These are phyloP conservation scores for Brachionus plicatilis DNA, from an alignment of 1,140 invertebrate genomes.

Conservation along the genomic window DNA sequence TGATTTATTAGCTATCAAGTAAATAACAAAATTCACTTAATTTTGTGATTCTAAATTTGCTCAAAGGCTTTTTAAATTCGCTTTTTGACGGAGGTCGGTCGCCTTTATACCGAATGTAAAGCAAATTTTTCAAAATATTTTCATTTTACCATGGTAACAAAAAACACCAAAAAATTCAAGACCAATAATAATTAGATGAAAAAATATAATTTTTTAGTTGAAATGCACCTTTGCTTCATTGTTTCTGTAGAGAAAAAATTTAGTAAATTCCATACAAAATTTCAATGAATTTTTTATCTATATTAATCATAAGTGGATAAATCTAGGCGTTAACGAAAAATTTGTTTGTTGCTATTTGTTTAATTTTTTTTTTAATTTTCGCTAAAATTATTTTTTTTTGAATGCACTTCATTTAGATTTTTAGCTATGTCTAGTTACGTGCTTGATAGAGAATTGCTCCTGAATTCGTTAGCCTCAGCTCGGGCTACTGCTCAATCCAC, in stretches of 20 bases:
- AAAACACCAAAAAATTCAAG: not conserved
- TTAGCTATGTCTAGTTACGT: constrained; percentile 38
- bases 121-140: constrained; percentile 17
- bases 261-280: not conserved
- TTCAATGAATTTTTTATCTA: not conserved
- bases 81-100: not conserved
- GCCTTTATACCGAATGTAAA: not conserved
- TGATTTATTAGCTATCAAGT: not conserved
- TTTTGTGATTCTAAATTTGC: not conserved
- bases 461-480: constrained; percentile 19
- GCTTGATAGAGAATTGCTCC: constrained; percentile 18
- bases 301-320: constrained; percentile 4
- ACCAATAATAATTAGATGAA: constrained; percentile 22
- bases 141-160: constrained; percentile 5
- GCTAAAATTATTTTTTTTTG: not conserved
- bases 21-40: not conserved
- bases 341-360: constrained; percentile 20
- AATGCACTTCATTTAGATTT: not conserved
- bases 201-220: constrained; percentile 18
- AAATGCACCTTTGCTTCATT: constrained; percentile 8
- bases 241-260: not conserved
- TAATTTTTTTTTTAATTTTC: not conserved
- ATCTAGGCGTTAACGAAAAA: not conserved
- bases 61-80: not conserved
- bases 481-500: not conserved